These are phyloP conservation scores for Clinocottus analis DNA, from an alignment of 2,113 vertebrate species.

Conservation along the genomic window DNA sequence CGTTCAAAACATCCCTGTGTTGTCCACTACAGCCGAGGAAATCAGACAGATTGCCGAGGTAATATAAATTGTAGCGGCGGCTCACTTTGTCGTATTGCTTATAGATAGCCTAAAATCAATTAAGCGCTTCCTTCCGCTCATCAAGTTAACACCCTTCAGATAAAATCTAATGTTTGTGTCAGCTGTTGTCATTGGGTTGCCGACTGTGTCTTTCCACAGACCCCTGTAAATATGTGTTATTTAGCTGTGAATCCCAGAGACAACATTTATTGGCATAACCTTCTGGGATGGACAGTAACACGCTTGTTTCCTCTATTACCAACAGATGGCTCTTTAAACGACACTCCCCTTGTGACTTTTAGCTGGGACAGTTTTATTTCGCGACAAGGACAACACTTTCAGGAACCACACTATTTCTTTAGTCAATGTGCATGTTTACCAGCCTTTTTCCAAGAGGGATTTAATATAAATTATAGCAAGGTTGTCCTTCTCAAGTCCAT, in stretches of 20 bases:
- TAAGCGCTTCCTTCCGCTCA: slow-evolving; percentile 1
- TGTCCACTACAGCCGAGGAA: background rate
- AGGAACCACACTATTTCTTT: slow-evolving; percentile 45
- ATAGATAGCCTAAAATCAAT: slow-evolving; percentile 17
- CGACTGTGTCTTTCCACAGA: slow-evolving; percentile 25
- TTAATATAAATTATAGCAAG: slow-evolving; percentile 64
- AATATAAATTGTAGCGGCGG: background rate
- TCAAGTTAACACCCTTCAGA: slow-evolving; percentile 28
- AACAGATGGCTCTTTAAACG: slow-evolving; percentile 75
- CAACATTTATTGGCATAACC: slow-evolving; percentile 67
- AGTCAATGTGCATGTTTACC: slow-evolving; percentile 63
- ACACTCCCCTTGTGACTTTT: slow-evolving; percentile 67
- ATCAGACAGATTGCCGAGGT: background rate
- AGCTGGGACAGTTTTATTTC: slow-evolving; percentile 55
- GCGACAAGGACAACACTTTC: slow-evolving; percentile 72
- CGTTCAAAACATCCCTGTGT: background rate
- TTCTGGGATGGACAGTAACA: slow-evolving; percentile 55
- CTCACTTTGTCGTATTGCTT: background rate
- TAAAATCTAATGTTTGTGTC: slow-evolving; percentile 33
- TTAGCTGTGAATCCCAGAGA: slow-evolving; percentile 59
- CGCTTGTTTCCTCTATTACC: slow-evolving; percentile 68
- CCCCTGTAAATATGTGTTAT: slow-evolving; percentile 54
- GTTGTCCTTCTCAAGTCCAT: slow-evolving; percentile 48
- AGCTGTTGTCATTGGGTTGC: slow-evolving; percentile 9
- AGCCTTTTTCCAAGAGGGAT: slow-evolving; percentile 43